Evolutionary conservation across 2,113 vertebrate genomes (phyloP).

Genomic region (Accipiter virgatus): DNA sequence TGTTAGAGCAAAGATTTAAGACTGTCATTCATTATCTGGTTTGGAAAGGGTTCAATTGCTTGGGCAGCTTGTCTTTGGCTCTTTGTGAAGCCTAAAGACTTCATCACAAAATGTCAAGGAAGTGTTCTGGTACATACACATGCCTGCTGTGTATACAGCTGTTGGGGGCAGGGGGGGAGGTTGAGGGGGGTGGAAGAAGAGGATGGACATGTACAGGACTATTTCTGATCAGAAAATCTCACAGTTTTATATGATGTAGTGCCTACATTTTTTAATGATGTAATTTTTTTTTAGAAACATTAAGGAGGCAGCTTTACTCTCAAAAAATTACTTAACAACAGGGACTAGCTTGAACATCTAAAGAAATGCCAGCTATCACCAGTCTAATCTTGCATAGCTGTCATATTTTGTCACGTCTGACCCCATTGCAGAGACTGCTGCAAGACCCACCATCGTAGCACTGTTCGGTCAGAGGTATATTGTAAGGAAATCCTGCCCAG

Average conservation of each 20-base stretch:
- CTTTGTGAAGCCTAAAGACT: neutral
- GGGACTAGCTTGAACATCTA: neutral
- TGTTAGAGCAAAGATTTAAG: neutral
- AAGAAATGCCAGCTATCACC: neutral
- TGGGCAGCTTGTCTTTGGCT: neutral
- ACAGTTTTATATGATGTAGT: neutral
- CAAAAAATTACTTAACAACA: neutral
- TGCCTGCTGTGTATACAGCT: neutral
- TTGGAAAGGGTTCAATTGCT: neutral
- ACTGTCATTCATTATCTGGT: neutral
- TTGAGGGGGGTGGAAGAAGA: neutral
- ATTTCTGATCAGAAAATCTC: neutral
- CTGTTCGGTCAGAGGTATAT: neutral
- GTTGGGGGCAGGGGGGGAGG: no score
- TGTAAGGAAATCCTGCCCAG: neutral
- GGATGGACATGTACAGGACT: neutral
- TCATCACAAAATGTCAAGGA: neutral
- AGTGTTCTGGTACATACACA: rapidly evolving
- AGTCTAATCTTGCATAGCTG: neutral
- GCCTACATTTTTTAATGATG: neutral
- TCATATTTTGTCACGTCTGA: neutral
- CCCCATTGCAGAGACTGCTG: neutral
- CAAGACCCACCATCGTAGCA: neutral
- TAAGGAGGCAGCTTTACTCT: neutral
- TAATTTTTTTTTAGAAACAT: neutral